Conservation (phyloP, 2,113 vertebrate species). For the Tenebrosternarchus preto region DNA sequence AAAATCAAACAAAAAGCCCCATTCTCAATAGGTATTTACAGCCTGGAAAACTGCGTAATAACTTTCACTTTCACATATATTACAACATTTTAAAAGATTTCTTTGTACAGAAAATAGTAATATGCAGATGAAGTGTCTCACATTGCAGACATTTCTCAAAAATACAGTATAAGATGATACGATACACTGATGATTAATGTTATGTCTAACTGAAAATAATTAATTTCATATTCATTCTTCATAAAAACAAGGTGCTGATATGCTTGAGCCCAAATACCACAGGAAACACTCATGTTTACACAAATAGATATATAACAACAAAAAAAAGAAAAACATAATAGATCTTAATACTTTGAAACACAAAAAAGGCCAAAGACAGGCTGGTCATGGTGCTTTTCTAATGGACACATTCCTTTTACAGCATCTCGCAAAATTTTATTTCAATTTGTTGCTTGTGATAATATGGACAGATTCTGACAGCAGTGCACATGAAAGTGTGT, state of each 20-base stretch:
- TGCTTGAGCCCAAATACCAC: constrained; percentile 70
- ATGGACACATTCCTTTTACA: constrained; percentile 47
- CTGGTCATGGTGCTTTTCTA: constrained; percentile 31
- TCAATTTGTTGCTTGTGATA: constrained; percentile 17
- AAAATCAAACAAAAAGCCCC: constrained; percentile 79
- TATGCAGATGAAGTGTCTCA: constrained; percentile 73
- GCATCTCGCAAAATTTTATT: constrained; percentile 19
- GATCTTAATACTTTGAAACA: constrained; percentile 58
- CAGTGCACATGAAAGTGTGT: constrained; percentile 19
- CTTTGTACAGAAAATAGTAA: constrained; percentile 85
- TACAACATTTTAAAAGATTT: constrained; percentile 81
- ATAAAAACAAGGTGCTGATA: constrained; percentile 79
- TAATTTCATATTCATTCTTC: constrained; percentile 66
- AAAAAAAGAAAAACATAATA: constrained; percentile 60
- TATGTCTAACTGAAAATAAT: constrained; percentile 73
- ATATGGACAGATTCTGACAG: constrained; percentile 8
- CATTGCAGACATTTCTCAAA: constrained; percentile 68
- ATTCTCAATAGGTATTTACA: constrained; percentile 84
- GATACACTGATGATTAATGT: constrained; percentile 72
- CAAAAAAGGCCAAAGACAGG: constrained; percentile 44
- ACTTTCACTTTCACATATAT: constrained; percentile 85
- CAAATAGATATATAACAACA: constrained; percentile 66
- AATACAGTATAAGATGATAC: constrained; percentile 74
- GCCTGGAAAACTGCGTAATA: constrained; percentile 86
- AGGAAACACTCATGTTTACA: constrained; percentile 68